Percentiles rank a stretch among this genome's conserved stretches.
These are phyloP conservation scores for Sinosuthora webbiana DNA, from an alignment of 2,113 vertebrate species.

Conservation along the genomic window DNA sequence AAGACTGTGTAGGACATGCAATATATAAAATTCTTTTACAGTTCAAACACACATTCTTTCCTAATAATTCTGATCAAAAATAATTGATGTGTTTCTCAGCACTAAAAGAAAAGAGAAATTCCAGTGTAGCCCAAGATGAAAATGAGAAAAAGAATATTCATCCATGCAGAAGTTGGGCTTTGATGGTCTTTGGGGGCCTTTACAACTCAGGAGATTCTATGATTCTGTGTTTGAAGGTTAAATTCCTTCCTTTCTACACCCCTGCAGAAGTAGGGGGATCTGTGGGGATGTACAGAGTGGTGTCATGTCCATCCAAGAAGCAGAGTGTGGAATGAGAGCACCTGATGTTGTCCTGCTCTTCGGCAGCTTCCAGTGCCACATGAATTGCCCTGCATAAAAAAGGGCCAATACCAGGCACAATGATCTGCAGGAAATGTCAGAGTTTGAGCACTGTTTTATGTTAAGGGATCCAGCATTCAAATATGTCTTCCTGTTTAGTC, in stretches of 20 bases:
- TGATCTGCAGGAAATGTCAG: not conserved
- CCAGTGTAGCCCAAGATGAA: not conserved
- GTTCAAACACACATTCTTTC: not conserved
- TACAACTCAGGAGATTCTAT: not conserved
- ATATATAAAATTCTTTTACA: not conserved
- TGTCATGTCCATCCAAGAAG: not conserved
- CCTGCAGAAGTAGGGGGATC: not conserved
- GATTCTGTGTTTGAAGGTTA: not conserved
- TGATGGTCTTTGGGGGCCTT: not conserved
- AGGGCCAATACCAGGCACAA: not conserved
- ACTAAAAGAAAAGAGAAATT: not conserved
- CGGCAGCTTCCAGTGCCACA: not conserved
- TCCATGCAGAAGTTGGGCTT: not conserved
- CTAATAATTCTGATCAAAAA: not conserved
- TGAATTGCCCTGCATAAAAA: fast-evolving
- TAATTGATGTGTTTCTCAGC: not conserved
- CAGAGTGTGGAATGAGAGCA: not conserved
- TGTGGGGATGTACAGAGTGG: not conserved
- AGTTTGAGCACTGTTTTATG: not conserved
- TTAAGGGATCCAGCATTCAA: not conserved
- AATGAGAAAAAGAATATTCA: not conserved
- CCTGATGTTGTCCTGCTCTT: not conserved
- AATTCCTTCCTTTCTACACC: not conserved
- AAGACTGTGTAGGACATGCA: not conserved
- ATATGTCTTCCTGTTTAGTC: not conserved